These are phyloP conservation scores for Ceryle rudis DNA, from an alignment of 2,797 vertebrate genomes.

Conservation along the genomic window DNA sequence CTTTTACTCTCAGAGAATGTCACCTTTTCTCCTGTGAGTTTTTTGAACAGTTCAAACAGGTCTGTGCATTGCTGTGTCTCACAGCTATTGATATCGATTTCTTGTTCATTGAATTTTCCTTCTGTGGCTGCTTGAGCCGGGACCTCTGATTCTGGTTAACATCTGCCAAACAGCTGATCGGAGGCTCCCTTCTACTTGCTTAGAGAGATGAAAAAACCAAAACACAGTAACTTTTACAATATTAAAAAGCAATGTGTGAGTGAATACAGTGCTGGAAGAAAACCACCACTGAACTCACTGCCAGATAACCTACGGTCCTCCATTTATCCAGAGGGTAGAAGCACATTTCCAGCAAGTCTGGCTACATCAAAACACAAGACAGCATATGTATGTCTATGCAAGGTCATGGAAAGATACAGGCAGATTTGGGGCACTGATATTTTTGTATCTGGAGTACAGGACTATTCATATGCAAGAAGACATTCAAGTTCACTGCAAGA, in stretches of 20 bases:
- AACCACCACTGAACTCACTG: background rate
- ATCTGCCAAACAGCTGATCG: slow-evolving; percentile 31
- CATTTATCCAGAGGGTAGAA: background rate
- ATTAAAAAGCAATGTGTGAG: background rate
- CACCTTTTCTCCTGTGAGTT: slow-evolving; percentile 1
- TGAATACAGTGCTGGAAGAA: background rate
- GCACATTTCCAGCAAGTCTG: background rate
- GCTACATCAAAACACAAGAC: background rate
- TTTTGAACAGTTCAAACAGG: background rate
- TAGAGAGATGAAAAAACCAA: background rate
- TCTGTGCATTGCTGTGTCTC: slow-evolving; percentile 16
- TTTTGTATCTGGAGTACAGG: background rate
- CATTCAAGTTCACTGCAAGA: background rate
- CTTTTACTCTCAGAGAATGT: slow-evolving; percentile 5
- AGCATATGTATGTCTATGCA: background rate
- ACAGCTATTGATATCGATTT: slow-evolving; percentile 37
- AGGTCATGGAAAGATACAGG: background rate
- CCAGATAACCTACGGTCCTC: background rate
- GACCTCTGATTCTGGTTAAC: slow-evolving; percentile 41
- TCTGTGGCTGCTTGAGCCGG: slow-evolving; percentile 5
- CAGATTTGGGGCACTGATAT: background rate
- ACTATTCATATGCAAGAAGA: background rate
- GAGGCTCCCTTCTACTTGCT: background rate
- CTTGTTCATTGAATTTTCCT: slow-evolving; percentile 37
- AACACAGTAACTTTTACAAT: background rate